Percentiles rank a stretch among this genome's conserved stretches.
These are phyloP conservation scores for Brenthis daphne DNA, from an alignment of 2,888 invertebrate genomes.

Conservation along the genomic window DNA sequence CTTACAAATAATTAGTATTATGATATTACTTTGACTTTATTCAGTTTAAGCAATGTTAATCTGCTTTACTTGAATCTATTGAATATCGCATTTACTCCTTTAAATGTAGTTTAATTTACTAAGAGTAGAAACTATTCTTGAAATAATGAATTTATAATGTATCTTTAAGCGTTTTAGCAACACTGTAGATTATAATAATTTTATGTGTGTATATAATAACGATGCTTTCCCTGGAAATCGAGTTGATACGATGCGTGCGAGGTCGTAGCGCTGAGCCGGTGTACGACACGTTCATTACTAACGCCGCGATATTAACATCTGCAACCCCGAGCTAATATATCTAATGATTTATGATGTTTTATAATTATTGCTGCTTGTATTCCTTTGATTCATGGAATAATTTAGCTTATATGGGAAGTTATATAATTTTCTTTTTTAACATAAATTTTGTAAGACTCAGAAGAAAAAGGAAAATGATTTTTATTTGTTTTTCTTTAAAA, in stretches of 20 bases:
- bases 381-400: constrained; percentile 19
- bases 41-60: background rate
- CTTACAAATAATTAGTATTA: background rate
- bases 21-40: background rate
- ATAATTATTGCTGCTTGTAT: constrained; percentile 19
- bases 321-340: constrained; percentile 49
- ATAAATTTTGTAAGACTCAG: background rate
- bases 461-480: constrained; percentile 2
- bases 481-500: no score
- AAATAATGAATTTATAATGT: constrained; percentile 39
- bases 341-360: constrained; percentile 31
- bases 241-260: constrained; percentile 37
- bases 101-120: constrained; percentile 22
- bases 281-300: constrained; percentile 46
- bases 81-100: constrained; percentile 22
- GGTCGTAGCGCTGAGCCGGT: constrained; percentile 26
- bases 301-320: constrained; percentile 58
- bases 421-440: background rate
- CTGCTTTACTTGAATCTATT: background rate
- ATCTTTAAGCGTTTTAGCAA: constrained; percentile 38
- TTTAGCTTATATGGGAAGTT: background rate
- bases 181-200: constrained; percentile 42
- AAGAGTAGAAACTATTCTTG: constrained; percentile 30
- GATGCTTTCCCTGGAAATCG: constrained; percentile 47
- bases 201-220: constrained; percentile 45